These are phyloP conservation scores for Drosophila tani DNA, from an alignment of 1,140 invertebrate genomes.

Conservation along the genomic window DNA sequence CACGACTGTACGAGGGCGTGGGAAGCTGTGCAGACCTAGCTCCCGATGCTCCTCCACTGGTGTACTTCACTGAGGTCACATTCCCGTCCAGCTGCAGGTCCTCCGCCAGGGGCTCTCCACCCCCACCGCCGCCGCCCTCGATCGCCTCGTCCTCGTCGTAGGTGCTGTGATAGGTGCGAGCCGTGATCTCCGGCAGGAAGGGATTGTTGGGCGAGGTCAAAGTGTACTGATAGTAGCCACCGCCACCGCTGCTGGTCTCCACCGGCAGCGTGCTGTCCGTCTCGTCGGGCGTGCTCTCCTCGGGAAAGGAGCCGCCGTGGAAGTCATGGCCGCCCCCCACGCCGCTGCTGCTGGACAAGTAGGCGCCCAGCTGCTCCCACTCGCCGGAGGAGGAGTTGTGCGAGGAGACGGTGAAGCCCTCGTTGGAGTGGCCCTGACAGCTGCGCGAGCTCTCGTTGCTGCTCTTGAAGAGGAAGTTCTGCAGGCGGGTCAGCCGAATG, in stretches of 20 bases:
- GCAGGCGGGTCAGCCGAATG: conserved; percentile 69
- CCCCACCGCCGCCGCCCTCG: conserved; percentile 8
- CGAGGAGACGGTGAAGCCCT: conserved; percentile 78
- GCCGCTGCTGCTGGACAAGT: conserved; percentile 51
- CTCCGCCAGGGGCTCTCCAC: conserved; percentile 17
- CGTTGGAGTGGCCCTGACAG: conserved; percentile 77
- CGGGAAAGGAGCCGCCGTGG: conserved; percentile 67
- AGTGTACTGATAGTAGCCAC: conserved; percentile 77
- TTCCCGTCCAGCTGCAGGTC: conserved; percentile 62
- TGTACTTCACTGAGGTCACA: conserved; percentile 59
- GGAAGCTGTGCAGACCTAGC: conserved; percentile 66
- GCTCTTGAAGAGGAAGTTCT: conserved; percentile 82
- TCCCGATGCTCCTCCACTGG: conserved; percentile 11
- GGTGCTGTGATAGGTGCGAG: conserved; percentile 75
- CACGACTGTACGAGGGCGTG: conserved; percentile 72
- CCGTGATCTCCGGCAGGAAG: conserved; percentile 81
- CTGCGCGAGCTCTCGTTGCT: conserved; percentile 79
- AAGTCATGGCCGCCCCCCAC: conserved; percentile 55
- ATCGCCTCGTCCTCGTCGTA: conserved; percentile 60
- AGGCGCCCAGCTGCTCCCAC: conserved; percentile 76
- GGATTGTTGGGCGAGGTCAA: conserved; percentile 83
- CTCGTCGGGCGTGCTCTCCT: conserved; percentile 63
- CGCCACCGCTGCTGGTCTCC: conserved; percentile 49
- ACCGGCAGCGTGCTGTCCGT: conserved; percentile 54
- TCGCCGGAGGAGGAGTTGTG: conserved; percentile 80